These are phyloP conservation scores for Megathymus violae DNA, from an alignment of 1,140 invertebrate genomes.

Conservation along the genomic window DNA sequence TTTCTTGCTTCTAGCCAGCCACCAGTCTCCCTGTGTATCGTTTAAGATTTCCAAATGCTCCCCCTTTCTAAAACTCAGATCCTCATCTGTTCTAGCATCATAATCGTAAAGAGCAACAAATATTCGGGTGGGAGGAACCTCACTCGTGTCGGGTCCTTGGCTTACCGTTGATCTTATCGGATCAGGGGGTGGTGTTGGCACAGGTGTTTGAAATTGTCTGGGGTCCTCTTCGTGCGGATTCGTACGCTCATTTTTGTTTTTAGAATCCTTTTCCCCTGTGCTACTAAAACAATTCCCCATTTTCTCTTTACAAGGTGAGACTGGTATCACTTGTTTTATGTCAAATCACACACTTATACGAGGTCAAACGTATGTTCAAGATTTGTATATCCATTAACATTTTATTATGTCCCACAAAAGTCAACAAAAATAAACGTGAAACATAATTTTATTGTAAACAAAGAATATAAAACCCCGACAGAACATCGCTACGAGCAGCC, in stretches of 20 bases:
- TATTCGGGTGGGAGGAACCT: conserved; percentile 90
- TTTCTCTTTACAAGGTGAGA: conserved; percentile 83
- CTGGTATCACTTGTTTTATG: conserved; percentile 77
- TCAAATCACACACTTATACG: conserved; percentile 80
- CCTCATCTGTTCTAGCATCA: conserved; percentile 99
- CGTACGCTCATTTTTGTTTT: conserved; percentile 85
- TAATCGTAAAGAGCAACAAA: conserved; percentile 99
- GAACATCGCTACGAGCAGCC: conserved; percentile 74
- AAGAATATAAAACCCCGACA: conserved; percentile 76
- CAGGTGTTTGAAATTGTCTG: conserved; percentile 85
- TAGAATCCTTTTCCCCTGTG: conserved; percentile 86
- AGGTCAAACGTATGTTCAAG: conserved; percentile 67
- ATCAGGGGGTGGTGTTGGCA: conserved; percentile 87
- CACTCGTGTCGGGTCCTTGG: conserved; percentile 77
- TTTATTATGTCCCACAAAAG: conserved; percentile 77
- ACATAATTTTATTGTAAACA: conserved; percentile 79
- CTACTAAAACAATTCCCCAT: conserved; percentile 91
- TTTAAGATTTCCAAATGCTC: conserved; percentile 99
- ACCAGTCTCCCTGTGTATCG: conserved; percentile 99
- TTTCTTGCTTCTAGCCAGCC: conserved; percentile 97
- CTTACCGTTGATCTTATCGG: conserved; percentile 84
- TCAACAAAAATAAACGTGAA: conserved; percentile 65
- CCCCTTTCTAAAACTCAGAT: conserved; percentile 98
- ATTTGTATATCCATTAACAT: conserved; percentile 76
- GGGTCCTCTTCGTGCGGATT: conserved; percentile 86